Evolutionary conservation across 2,797 vertebrate genomes (phyloP).

Genomic region (Phrynocephalus forsythii): DNA sequence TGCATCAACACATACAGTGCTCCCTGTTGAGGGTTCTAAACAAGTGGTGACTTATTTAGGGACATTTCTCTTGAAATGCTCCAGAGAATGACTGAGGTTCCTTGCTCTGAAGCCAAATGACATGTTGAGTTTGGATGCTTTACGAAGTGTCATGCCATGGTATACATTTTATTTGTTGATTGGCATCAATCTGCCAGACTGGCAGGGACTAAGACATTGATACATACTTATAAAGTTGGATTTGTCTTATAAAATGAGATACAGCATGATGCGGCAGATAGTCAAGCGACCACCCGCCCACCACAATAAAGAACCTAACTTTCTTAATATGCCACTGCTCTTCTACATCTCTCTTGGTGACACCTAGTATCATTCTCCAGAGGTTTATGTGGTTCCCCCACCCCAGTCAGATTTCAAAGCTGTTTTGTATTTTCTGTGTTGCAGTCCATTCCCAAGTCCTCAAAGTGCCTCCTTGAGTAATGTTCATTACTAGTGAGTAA

Average conservation of each 20-base stretch:
- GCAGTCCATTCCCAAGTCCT: background rate
- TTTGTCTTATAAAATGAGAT: conserved; percentile 51
- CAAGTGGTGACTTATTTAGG: conserved; percentile 11
- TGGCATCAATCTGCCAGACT: conserved; percentile 37
- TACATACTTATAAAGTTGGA: conserved; percentile 41
- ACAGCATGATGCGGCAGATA: conserved; percentile 42
- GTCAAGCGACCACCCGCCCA: conserved; percentile 13
- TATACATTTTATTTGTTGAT: conserved; percentile 40
- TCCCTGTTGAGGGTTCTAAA: conserved; percentile 8
- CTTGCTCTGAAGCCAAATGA: background rate
- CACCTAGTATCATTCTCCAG: conserved; percentile 3
- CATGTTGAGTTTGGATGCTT: background rate
- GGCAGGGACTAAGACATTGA: conserved; percentile 53
- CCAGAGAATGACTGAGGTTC: background rate
- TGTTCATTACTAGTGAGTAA: background rate
- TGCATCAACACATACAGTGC: background rate
- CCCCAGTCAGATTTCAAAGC: background rate
- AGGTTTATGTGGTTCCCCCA: background rate
- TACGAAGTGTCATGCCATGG: conserved; percentile 46
- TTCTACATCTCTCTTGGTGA: conserved; percentile 7
- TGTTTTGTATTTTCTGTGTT: conserved; percentile 9
- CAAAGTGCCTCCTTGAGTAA: background rate
- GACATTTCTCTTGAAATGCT: conserved; percentile 1
- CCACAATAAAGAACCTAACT: conserved; percentile 17
- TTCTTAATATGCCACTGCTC: conserved; percentile 6